These are phyloP conservation scores for Furcula furcula DNA, from an alignment of 2,888 invertebrate species.

Conservation along the genomic window DNA sequence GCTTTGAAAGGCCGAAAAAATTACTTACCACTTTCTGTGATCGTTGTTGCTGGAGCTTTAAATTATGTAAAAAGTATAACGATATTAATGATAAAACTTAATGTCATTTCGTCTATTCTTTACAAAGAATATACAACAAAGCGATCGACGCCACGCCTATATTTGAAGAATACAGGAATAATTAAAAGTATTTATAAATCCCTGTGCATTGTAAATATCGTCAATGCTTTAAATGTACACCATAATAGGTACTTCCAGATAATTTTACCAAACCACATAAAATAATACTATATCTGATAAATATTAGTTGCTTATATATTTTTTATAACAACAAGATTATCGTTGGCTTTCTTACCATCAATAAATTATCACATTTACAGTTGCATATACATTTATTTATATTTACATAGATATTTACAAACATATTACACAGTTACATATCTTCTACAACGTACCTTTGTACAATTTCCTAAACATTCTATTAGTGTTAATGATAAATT, in stretches of 20 bases:
- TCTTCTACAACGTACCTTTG: slow-evolving; percentile 27
- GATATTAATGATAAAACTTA: no score
- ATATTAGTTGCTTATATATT: no score
- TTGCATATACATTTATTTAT: neutral
- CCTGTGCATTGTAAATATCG: slow-evolving; percentile 20
- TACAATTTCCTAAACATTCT: slow-evolving; percentile 18
- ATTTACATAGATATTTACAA: slow-evolving; percentile 1
- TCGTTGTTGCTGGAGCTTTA: no score
- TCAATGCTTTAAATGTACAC: slow-evolving; percentile 7
- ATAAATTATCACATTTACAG: neutral
- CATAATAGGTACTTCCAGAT: slow-evolving; percentile 1
- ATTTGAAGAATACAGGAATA: slow-evolving; percentile 20
- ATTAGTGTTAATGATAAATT: slow-evolving; percentile 1
- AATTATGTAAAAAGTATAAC: no score
- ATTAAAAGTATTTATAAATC: slow-evolving; percentile 11
- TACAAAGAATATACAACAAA: no score
- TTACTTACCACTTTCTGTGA: no score
- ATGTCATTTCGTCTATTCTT: no score
- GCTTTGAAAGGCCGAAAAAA: no score
- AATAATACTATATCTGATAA: no score
- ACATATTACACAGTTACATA: slow-evolving; percentile 22
- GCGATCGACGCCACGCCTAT: slow-evolving; percentile 13
- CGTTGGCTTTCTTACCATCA: no score
- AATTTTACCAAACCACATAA: slow-evolving; percentile 2
- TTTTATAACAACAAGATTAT: no score